These are phyloP conservation scores for Graphium colonna DNA, from an alignment of 2,888 invertebrate genomes.

Conservation along the genomic window DNA sequence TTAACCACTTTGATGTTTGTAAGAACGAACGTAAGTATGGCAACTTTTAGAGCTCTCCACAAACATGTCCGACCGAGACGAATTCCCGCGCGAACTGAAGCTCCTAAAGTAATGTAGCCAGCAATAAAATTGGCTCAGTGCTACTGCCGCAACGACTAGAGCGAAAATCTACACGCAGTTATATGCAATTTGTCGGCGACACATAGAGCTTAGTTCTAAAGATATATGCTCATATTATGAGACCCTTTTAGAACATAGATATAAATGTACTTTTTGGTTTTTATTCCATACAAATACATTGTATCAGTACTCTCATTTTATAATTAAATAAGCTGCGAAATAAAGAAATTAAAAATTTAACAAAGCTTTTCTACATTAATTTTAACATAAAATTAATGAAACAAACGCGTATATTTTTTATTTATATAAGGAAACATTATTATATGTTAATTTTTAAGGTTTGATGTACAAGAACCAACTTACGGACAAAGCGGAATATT, in stretches of 20 bases:
- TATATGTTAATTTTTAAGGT: too few relatives aligned
- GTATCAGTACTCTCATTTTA: too few relatives aligned
- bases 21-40: background rate
- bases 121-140: constrained; percentile 5
- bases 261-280: background rate
- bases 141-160: background rate
- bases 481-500: too few relatives aligned
- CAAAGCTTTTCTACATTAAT: too few relatives aligned
- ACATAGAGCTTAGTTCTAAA: background rate
- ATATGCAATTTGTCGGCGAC: background rate
- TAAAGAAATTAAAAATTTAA: too few relatives aligned
- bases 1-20: background rate
- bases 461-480: too few relatives aligned
- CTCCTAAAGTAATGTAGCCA: background rate
- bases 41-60: background rate
- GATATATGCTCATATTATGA: background rate
- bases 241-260: background rate
- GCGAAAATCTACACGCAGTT: background rate
- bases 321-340: too few relatives aligned
- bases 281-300: too few relatives aligned
- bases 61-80: constrained; percentile 14
- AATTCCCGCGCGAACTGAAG: constrained; percentile 22
- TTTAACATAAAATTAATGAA: too few relatives aligned
- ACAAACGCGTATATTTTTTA: too few relatives aligned
- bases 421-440: too few relatives aligned